These are phyloP conservation scores for Octodon degus DNA, from an alignment of 2,113 vertebrate species.

Conservation along the genomic window DNA sequence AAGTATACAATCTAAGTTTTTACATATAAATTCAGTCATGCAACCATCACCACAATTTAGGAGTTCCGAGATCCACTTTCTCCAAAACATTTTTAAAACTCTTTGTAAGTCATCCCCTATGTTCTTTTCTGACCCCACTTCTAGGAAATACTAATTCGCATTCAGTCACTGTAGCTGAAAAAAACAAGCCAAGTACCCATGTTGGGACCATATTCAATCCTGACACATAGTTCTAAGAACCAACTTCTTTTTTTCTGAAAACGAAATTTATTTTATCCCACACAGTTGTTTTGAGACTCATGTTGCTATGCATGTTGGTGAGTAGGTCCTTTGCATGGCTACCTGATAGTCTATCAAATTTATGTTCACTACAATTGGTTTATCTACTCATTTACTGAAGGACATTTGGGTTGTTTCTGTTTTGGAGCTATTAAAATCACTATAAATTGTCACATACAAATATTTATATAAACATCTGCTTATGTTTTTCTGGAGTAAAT, in stretches of 20 bases:
- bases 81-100: neutral
- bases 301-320: neutral
- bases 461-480: neutral
- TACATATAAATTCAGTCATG: neutral
- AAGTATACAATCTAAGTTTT: neutral
- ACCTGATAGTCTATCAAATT: neutral
- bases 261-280: neutral
- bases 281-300: neutral
- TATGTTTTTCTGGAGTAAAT: slow-evolving; percentile 2
- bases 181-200: neutral
- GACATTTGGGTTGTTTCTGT: neutral
- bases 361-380: neutral
- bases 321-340: neutral
- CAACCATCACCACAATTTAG: neutral
- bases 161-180: neutral
- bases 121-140: neutral
- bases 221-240: neutral
- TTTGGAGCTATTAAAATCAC: neutral
- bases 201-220: neutral
- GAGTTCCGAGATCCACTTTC: no score
- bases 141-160: neutral
- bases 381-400: neutral
- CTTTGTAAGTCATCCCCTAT: neutral
- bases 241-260: slow-evolving; percentile 25
- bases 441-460: neutral